phyloP scores from a whole-genome alignment of 2,797 vertebrate species.

The Hybognathus amarus region DNA sequence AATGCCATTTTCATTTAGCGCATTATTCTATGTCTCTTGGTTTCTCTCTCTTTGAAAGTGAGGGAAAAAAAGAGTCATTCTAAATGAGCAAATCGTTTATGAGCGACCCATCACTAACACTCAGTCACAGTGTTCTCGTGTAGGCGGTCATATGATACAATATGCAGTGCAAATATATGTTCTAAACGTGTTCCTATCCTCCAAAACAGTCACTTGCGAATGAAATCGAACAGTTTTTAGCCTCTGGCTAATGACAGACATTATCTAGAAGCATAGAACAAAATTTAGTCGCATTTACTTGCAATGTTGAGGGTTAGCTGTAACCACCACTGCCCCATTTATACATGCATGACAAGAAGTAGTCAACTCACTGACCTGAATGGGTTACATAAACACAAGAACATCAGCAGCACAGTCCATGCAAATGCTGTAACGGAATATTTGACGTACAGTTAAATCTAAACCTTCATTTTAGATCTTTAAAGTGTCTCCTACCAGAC shows the following conservation, averaged over 20 bases:
- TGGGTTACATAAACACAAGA: constrained; percentile 58
- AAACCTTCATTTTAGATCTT: constrained; percentile 15
- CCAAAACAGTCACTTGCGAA: background rate
- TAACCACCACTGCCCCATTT: constrained; percentile 36
- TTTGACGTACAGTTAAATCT: constrained; percentile 38
- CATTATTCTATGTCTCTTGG: background rate
- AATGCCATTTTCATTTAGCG: background rate
- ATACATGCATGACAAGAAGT: constrained; percentile 40
- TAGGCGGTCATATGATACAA: background rate
- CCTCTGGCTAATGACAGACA: background rate
- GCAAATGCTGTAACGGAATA: constrained; percentile 24
- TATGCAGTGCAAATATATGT: background rate
- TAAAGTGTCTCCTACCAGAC: background rate
- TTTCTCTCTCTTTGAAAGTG: background rate
- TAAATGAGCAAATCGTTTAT: background rate
- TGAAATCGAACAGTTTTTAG: background rate
- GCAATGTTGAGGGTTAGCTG: constrained; percentile 17
- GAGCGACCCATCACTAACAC: background rate
- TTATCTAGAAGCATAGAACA: background rate
- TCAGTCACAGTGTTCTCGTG: background rate
- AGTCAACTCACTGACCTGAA: constrained; percentile 54
- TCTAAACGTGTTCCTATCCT: background rate
- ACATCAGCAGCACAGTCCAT: constrained; percentile 39
- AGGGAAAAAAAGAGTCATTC: background rate
- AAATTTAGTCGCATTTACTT: background rate